Evolutionary conservation across 1,140 invertebrate species (phyloP).

Genomic region (Drosophila pandora): DNA sequence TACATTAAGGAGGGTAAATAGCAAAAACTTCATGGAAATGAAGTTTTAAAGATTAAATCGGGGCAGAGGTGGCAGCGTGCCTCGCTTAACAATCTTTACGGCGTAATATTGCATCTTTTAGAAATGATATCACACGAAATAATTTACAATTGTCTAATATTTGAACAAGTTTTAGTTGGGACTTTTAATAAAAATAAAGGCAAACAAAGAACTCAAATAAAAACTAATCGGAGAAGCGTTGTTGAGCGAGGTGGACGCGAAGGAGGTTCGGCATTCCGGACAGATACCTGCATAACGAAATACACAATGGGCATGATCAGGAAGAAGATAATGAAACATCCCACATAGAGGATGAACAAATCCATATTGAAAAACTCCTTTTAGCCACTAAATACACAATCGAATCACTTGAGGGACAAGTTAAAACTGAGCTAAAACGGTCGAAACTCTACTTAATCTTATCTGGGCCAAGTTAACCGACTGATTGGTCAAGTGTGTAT

Average conservation of each 20-base stretch:
- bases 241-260: not conserved
- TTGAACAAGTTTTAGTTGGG: too few relatives aligned
- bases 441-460: slow-evolving; percentile 24
- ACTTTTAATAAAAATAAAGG: not conserved
- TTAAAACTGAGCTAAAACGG: slow-evolving; percentile 27
- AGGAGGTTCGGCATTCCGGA: not conserved
- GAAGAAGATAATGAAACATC: slow-evolving; percentile 53
- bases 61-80: not conserved
- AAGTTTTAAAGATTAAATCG: not conserved
- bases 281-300: slow-evolving; percentile 58
- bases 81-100: slow-evolving; percentile 2
- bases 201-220: not conserved
- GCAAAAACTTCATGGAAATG: slow-evolving; percentile 42
- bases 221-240: not conserved
- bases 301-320: slow-evolving; percentile 58
- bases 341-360: slow-evolving; percentile 51
- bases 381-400: slow-evolving; percentile 16
- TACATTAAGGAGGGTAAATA: slow-evolving; percentile 52
- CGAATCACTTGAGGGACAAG: slow-evolving; percentile 43
- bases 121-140: not conserved
- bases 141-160: not conserved
- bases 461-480: slow-evolving; percentile 26
- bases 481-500: slow-evolving; percentile 43
- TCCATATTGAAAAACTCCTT: slow-evolving; percentile 38
- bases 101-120: not conserved